Base-by-base conservation (phyloP, 2,113 vertebrate genomes). In the Lates calcarifer region DNA sequence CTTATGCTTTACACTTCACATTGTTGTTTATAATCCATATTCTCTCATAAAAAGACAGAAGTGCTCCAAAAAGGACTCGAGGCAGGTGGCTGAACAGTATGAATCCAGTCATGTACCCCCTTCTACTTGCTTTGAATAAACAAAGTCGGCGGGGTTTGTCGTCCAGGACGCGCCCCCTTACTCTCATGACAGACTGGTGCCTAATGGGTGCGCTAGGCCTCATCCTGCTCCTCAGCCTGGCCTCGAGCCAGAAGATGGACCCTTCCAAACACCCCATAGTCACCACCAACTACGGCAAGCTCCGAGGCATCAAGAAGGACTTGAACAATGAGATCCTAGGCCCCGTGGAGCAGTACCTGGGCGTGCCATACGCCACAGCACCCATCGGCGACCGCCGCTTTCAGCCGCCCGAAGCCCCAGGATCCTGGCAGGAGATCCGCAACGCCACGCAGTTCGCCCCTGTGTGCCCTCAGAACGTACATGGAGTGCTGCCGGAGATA, bases 251-350 rank as follows among this genome's bases (percentile, higher is more conserved):
- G 90, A 95, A 95, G 49, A 83, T 78, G 4, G 96, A 97, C 75
- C 92, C 92, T 4, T 87, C 93, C 41, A 93, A 96, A 84, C 94
- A 95, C 81, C 97, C 97, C 0, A 91, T 96, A 49, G 96, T 97
- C 84, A 95, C 94, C 89, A 98, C 96, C 18, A 96, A 97, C 91
- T 97, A 97, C 4, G 97, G 97, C 63, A 96, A 96, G 80, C 90
- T 98, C 70, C 90, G 97, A 9, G 97, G 97, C 8, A 87, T 98
- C 79, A 96, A 96, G 85, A 97, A 96, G 18, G 96, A 97, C 79
- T 95, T 98, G 51, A 97, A 97, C 94, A 98, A 97, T 58, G 97
- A 98, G 93, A 98, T 98, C 89, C 92, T 98, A 24, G 97, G 97
- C 29, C 97, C 97, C 0, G 97, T 98, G 51, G 96, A 97, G 81